These are phyloP conservation scores for Anabas testudineus DNA, from an alignment of 2,797 vertebrate genomes.

Conservation along the genomic window DNA sequence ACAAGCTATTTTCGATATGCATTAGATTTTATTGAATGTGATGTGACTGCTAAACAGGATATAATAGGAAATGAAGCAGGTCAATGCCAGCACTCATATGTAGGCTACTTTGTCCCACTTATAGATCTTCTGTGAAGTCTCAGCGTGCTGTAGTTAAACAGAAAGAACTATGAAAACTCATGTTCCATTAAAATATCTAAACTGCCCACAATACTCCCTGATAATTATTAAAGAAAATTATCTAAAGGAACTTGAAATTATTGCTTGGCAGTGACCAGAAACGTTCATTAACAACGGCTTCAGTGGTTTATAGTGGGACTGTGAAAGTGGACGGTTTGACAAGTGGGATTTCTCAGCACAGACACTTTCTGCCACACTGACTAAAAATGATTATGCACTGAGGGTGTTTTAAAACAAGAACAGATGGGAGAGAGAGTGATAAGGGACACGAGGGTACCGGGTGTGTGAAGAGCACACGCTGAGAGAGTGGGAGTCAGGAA, in stretches of 20 bases:
- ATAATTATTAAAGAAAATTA: conserved; percentile 23
- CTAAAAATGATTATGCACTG: conserved; percentile 64
- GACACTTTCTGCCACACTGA: conserved; percentile 63
- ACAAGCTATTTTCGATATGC: conserved; percentile 66
- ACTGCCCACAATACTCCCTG: neutral
- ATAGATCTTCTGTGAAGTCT: neutral
- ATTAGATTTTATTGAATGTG: conserved; percentile 59
- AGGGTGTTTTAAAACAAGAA: conserved; percentile 70
- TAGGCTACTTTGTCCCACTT: neutral
- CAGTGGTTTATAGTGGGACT: conserved; percentile 33
- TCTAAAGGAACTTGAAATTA: conserved; percentile 45
- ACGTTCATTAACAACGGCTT: conserved; percentile 50
- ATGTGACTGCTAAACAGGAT: conserved; percentile 51
- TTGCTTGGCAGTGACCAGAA: conserved; percentile 23
- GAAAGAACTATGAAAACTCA: conserved; percentile 7
- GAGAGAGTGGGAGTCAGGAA: conserved; percentile 55
- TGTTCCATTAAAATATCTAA: conserved; percentile 34
- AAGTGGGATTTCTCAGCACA: conserved; percentile 56
- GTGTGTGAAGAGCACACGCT: conserved; percentile 60
- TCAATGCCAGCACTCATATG: conserved; percentile 10
- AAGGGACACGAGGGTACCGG: conserved; percentile 59
- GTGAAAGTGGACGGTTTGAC: conserved; percentile 55
- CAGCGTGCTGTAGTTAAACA: conserved; percentile 6
- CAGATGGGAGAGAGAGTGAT: conserved; percentile 73
- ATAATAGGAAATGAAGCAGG: conserved; percentile 26